A percentile compares a stretch with the other conserved stretches of the same genome.
Conservation (phyloP, 2,797 vertebrate genomes). For the Crax fasciolata region DNA sequence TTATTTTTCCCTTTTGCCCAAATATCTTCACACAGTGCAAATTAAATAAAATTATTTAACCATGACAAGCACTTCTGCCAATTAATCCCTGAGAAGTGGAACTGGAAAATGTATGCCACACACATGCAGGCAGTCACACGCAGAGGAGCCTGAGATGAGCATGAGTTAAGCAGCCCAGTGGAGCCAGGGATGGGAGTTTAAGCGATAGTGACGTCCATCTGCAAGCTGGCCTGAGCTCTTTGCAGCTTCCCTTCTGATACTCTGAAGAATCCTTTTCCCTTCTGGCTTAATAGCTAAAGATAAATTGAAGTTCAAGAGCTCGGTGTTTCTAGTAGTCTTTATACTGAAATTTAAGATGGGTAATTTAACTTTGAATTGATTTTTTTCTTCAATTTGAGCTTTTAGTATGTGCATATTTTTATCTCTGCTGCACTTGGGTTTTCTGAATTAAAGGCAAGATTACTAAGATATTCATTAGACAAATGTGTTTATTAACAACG, state of each 20-base stretch:
- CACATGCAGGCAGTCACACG: not conserved
- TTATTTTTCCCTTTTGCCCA: conserved; percentile 74
- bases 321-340: conserved; percentile 64
- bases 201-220: not conserved
- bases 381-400: conserved; percentile 55
- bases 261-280: conserved; percentile 48
- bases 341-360: conserved; percentile 67
- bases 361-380: conserved; percentile 72
- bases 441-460: conserved; percentile 44
- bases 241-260: not conserved
- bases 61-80: conserved; percentile 43
- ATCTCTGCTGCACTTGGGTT: not conserved
- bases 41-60: conserved; percentile 74
- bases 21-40: conserved; percentile 64
- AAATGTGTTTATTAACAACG: conserved; percentile 59
- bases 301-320: conserved; percentile 73
- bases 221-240: conserved; percentile 1
- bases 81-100: conserved; percentile 60
- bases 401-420: conserved; percentile 57
- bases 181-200: not conserved
- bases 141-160: not conserved
- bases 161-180: conserved; percentile 40
- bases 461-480: conserved; percentile 47
- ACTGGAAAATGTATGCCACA: conserved; percentile 35
- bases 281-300: conserved; percentile 66